Evolutionary conservation across 2,113 vertebrate genomes (phyloP).

Genomic region (Mugil cephalus): DNA sequence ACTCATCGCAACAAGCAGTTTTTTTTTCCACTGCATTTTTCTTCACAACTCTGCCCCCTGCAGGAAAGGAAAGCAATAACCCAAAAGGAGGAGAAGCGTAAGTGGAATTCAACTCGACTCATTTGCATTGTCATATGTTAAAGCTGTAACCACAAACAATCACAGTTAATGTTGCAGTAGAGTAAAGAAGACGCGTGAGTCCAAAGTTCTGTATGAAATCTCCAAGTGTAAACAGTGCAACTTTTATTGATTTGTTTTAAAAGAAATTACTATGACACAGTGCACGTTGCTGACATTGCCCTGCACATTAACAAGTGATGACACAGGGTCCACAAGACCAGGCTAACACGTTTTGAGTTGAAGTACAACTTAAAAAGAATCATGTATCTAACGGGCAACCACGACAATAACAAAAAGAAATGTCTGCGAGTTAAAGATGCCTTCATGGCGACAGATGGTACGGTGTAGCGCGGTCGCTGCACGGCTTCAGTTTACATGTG

Average conservation of each 20-base stretch:
- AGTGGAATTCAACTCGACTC: no score
- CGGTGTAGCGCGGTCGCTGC: not conserved
- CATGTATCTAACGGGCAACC: not conserved
- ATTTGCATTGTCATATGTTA: not conserved
- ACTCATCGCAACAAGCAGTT: no score
- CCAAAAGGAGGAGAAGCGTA: no score
- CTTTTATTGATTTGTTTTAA: conserved; percentile 76
- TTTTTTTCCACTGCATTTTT: no score
- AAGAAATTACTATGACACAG: conserved; percentile 54
- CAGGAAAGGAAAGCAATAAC: no score
- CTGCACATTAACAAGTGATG: conserved; percentile 46
- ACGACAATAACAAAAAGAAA: conserved; percentile 19
- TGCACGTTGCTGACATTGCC: conserved; percentile 51
- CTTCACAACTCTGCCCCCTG: no score
- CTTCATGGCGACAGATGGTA: not conserved
- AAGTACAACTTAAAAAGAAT: conserved; percentile 25
- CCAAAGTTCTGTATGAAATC: conserved; percentile 21
- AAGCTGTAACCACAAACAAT: not conserved
- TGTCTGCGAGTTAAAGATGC: conserved; percentile 26
- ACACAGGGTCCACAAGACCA: conserved; percentile 7
- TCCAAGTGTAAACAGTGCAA: conserved; percentile 79
- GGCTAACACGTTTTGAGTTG: conserved; percentile 13
- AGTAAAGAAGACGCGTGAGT: conserved; percentile 19
- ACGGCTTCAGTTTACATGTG: conserved; percentile 11
- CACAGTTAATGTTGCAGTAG: not conserved